phyloP scores from a whole-genome alignment of 2,797 vertebrate genomes.

The Pangasius larnaudii region DNA sequence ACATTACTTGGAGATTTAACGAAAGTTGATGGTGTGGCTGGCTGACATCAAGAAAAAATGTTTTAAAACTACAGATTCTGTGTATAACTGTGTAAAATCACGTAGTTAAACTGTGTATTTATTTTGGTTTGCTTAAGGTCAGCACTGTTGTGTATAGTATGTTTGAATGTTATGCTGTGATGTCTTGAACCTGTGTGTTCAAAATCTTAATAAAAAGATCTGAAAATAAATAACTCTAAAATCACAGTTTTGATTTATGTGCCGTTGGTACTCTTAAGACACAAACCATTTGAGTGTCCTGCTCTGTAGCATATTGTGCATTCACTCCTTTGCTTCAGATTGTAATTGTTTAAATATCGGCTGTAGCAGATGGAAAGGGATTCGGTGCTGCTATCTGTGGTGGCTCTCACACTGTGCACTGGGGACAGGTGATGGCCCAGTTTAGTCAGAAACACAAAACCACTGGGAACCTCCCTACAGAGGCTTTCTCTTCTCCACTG shows the following conservation, averaged over 20 bases:
- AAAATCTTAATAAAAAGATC: neutral
- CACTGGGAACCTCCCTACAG: conserved; percentile 32
- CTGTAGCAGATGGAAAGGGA: conserved; percentile 51
- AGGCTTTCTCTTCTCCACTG: conserved; percentile 36
- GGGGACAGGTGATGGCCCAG: conserved; percentile 26
- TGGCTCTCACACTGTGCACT: conserved; percentile 32
- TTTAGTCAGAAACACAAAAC: conserved; percentile 44
- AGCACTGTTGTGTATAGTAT: neutral
- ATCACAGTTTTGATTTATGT: neutral
- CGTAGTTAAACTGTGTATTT: neutral
- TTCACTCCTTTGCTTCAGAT: conserved; percentile 8
- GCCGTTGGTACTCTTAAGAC: neutral
- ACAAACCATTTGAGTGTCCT: neutral
- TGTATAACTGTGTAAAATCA: neutral
- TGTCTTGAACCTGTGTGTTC: neutral
- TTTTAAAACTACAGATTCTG: neutral
- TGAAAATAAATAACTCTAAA: neutral
- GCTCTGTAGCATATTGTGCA: neutral
- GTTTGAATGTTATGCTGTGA: neutral
- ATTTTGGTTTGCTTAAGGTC: neutral
- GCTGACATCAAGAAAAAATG: neutral
- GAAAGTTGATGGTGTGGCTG: neutral
- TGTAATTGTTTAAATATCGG: conserved; percentile 15
- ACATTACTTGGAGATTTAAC: neutral
- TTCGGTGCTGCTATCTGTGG: conserved; percentile 10